Conservation (phyloP, 2,888 invertebrate species). For the Dynastes hyllus region DNA sequence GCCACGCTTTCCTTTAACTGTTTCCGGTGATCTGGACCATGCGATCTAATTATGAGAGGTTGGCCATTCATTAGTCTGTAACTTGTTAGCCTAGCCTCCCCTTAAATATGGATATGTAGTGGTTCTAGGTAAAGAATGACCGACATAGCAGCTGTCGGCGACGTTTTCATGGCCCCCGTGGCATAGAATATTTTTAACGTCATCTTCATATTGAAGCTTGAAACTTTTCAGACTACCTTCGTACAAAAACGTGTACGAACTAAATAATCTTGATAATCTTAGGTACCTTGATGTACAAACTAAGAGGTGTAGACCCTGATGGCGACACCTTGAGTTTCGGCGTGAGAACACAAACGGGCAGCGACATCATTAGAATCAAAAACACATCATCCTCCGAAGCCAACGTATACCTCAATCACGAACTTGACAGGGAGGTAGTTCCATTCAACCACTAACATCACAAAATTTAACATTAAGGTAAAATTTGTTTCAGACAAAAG, state of each 20-base stretch:
- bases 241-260: background rate
- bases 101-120: too few species aligned
- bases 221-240: too few species aligned
- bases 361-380: constrained; percentile 89
- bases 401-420: constrained; percentile 89
- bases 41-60: too few species aligned
- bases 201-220: too few species aligned
- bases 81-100: too few species aligned
- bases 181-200: too few species aligned
- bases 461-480: background rate
- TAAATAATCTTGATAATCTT: constrained; percentile 63
- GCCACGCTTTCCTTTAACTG: too few species aligned
- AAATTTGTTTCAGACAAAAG: constrained; percentile 77
- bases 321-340: constrained; percentile 89
- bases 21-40: too few species aligned
- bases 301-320: constrained; percentile 89
- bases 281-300: constrained; percentile 88
- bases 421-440: constrained; percentile 90
- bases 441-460: background rate
- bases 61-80: too few species aligned
- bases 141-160: too few species aligned
- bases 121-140: too few species aligned
- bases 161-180: too few species aligned
- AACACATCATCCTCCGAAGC: constrained; percentile 88
- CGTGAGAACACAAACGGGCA: constrained; percentile 84